phyloP scores from a whole-genome alignment of 2,113 vertebrate genomes.

The Corydoras sp. region DNA sequence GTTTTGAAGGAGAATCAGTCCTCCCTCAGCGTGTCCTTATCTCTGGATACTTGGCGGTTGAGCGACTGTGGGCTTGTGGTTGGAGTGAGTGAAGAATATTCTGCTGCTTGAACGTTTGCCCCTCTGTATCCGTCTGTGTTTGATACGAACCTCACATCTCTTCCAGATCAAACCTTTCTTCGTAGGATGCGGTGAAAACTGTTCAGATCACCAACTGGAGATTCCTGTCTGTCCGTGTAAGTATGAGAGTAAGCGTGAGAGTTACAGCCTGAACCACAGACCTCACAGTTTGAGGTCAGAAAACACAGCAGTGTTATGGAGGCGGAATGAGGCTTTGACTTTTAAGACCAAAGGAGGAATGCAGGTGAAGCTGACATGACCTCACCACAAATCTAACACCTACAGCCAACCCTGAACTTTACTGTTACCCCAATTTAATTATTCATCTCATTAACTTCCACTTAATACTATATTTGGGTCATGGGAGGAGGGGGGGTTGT shows the following conservation, averaged over 20 bases:
- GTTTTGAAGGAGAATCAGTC: slow-evolving; percentile 50
- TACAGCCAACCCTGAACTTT: too few relatives aligned
- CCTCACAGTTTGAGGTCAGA: too few relatives aligned
- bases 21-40: slow-evolving; percentile 54
- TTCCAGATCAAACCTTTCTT: slow-evolving; percentile 62
- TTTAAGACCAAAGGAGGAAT: too few relatives aligned
- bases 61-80: slow-evolving; percentile 45
- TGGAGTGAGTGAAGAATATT: slow-evolving; percentile 48
- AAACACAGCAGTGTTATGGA: too few relatives aligned
- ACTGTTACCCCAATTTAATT: too few relatives aligned
- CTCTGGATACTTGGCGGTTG: slow-evolving; percentile 33
- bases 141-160: neutral
- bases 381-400: too few relatives aligned
- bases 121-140: neutral
- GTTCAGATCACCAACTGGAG: slow-evolving; percentile 24
- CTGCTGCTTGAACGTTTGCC: neutral
- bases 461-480: too few relatives aligned
- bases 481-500: too few relatives aligned
- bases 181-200: slow-evolving; percentile 51
- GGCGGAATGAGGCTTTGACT: too few relatives aligned
- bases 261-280: too few relatives aligned
- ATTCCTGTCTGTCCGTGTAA: slow-evolving; percentile 47
- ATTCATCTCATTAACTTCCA: too few relatives aligned
- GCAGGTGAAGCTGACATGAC: too few relatives aligned
- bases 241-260: slow-evolving; percentile 35